Evolutionary conservation across 2,888 invertebrate species (phyloP).

Genomic region (Byasa hedistus): DNA sequence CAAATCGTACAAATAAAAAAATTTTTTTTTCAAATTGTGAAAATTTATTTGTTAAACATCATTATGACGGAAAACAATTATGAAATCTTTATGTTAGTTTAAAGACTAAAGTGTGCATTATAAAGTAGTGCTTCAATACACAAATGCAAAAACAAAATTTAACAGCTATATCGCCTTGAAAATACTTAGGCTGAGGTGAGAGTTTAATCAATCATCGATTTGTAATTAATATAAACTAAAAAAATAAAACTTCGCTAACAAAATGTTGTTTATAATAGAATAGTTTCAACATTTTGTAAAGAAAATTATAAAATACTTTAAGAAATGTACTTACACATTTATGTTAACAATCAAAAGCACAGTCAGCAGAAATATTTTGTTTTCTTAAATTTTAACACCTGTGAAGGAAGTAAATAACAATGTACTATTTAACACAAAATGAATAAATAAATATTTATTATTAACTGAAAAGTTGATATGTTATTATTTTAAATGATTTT

Average conservation of each 20-base stretch:
- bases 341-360: neutral
- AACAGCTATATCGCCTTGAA: too few species aligned
- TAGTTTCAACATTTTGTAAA: neutral
- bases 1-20: too few species aligned
- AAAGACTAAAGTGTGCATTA: neutral
- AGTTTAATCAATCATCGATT: too few species aligned
- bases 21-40: too few species aligned
- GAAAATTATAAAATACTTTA: neutral
- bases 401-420: too few species aligned
- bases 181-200: too few species aligned
- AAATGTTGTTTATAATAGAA: neutral
- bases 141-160: neutral
- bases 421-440: neutral
- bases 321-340: neutral
- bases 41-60: too few species aligned
- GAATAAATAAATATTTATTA: neutral
- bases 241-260: neutral
- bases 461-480: neutral
- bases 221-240: neutral
- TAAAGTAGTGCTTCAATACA: neutral
- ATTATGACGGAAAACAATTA: too few species aligned
- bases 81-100: too few species aligned
- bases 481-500: conserved; percentile 35
- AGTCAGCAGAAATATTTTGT: neutral
- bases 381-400: too few species aligned